phyloP scores from a whole-genome alignment of 2,888 invertebrate species.

The Drosophila longiperda region DNA sequence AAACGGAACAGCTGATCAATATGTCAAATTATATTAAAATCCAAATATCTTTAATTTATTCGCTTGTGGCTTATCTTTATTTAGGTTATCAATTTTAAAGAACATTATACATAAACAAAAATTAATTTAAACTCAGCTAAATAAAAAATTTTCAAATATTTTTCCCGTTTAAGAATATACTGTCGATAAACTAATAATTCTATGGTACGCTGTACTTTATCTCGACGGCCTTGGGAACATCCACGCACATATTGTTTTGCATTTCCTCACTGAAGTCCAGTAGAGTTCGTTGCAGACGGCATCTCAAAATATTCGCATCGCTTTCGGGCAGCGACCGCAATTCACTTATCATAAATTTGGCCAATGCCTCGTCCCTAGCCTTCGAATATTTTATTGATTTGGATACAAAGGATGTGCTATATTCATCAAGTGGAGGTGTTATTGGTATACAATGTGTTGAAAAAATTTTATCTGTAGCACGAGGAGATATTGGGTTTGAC shows the following conservation, averaged over 20 bases:
- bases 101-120: conserved; percentile 30
- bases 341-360: conserved; percentile 10
- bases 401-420: not conserved
- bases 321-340: conserved; percentile 11
- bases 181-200: not conserved
- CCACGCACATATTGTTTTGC: not conserved
- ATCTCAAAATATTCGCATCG: conserved; percentile 15
- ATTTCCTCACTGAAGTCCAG: conserved; percentile 20
- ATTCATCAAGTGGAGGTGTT: conserved; percentile 1
- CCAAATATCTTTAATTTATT: not conserved
- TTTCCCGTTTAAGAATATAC: not conserved
- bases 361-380: conserved; percentile 11
- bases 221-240: not conserved
- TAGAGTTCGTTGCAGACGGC: conserved; percentile 21
- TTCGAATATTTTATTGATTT: not conserved
- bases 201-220: not conserved
- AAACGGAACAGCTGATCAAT: not conserved
- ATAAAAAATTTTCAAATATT: conserved; percentile 54
- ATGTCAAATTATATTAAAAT: not conserved
- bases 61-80: not conserved
- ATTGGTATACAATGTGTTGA: not conserved
- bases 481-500: not conserved
- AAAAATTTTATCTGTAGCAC: not conserved
- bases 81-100: conserved; percentile 14
- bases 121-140: conserved; percentile 46